Conservation (phyloP, 2,888 invertebrate genomes). For the Sminthurinus aureus region DNA sequence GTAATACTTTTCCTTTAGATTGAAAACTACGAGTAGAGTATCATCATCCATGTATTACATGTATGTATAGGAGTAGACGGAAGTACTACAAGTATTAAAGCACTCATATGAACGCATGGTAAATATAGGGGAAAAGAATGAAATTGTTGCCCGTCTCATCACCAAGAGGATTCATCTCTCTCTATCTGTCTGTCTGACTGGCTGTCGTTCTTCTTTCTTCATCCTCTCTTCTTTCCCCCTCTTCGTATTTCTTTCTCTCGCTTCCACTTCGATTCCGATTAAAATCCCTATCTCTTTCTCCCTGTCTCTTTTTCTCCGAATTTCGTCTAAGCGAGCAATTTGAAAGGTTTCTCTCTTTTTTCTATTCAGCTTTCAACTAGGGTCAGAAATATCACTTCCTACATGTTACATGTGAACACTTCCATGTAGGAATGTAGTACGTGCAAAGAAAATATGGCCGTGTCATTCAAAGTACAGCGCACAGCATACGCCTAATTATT, state of each 20-base stretch:
- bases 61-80: background rate
- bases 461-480: too few species aligned
- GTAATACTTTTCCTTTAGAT: background rate
- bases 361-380: background rate
- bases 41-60: background rate
- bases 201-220: background rate
- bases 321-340: slow-evolving; percentile 1
- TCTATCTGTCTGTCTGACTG: too few species aligned
- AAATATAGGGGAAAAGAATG: slow-evolving; percentile 3
- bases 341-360: background rate
- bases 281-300: background rate
- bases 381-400: too few species aligned
- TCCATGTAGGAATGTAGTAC: too few species aligned
- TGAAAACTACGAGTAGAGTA: background rate
- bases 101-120: background rate
- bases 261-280: background rate
- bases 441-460: too few species aligned
- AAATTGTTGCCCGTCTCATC: slow-evolving; percentile 19
- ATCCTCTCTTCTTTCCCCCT: slow-evolving; percentile 1
- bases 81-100: background rate
- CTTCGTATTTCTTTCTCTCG: background rate
- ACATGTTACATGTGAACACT: too few species aligned
- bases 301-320: background rate
- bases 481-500: too few species aligned
- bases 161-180: slow-evolving; percentile 15